Evolutionary conservation across 2,113 vertebrate species (phyloP).

Genomic region (Dryoscopus gambensis): DNA sequence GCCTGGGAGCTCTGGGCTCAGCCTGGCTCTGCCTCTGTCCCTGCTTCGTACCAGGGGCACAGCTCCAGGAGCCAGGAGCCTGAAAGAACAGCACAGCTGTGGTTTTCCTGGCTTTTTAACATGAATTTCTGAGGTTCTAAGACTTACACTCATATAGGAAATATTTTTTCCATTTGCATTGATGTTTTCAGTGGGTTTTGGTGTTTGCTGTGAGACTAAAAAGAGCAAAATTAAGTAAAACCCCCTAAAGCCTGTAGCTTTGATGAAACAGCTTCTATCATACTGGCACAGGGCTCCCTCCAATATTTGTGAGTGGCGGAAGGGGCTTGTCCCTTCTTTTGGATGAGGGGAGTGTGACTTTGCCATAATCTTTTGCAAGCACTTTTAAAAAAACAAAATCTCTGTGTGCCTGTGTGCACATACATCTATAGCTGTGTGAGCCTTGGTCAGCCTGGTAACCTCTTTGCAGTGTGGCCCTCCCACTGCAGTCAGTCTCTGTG

Average conservation of each 20-base stretch:
- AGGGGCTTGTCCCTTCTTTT: not conserved
- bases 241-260: not conserved
- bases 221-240: not conserved
- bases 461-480: not conserved
- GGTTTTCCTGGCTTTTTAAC: not conserved
- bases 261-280: not conserved
- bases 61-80: not conserved
- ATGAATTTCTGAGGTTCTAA: not conserved
- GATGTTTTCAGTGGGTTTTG: not conserved
- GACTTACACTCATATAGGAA: not conserved
- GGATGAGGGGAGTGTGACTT: not conserved
- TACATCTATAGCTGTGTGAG: not conserved
- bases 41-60: rapidly evolving
- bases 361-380: not conserved
- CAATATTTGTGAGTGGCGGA: not conserved
- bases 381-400: not conserved
- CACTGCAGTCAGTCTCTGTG: rapidly evolving
- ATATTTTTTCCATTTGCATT: not conserved
- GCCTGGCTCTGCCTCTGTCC: rapidly evolving
- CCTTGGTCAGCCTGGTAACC: rapidly evolving
- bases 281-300: not conserved
- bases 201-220: not conserved
- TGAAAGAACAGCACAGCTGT: not conserved
- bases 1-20: not conserved
- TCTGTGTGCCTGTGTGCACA: rapidly evolving